Evolutionary conservation across 23 tunicate species (phyloP).

Genomic region (Diplosoma virens): DNA sequence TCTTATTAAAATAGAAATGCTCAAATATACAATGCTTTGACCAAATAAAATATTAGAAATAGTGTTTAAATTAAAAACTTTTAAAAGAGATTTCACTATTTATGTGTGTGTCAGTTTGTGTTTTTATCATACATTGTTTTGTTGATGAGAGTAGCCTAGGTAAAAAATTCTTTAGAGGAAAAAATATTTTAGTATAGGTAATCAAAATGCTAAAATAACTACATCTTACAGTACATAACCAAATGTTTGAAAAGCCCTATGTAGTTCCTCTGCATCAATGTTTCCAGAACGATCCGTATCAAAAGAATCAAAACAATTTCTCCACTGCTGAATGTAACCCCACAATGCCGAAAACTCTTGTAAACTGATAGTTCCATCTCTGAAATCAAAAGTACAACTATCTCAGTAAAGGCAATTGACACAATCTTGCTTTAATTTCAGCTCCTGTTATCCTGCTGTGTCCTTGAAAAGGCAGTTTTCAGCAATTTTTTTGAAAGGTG

Average conservation of each 20-base stretch:
- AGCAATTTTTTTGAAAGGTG: no score
- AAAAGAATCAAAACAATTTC: constrained; percentile 84
- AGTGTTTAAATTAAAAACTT: no score
- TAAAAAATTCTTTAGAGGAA: background rate
- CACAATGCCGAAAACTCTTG: constrained; percentile 73
- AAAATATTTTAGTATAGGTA: background rate
- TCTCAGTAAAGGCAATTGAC: background rate
- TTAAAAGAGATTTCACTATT: no score
- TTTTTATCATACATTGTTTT: no score
- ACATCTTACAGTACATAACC: constrained; percentile 78
- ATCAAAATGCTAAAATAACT: background rate
- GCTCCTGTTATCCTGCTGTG: no score
- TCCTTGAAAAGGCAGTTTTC: no score
- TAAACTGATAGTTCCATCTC: constrained; percentile 79
- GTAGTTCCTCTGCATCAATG: constrained; percentile 61
- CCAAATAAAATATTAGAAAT: no score
- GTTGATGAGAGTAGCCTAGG: no score
- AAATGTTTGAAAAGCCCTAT: constrained; percentile 67
- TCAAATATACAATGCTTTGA: no score
- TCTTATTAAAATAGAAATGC: no score
- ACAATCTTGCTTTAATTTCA: no score
- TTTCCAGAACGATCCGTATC: constrained; percentile 85
- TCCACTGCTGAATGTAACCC: constrained; percentile 90
- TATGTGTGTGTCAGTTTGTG: no score
- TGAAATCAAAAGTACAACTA: background rate